Base-by-base conservation (phyloP, 2,113 vertebrate genomes). In the Nycticryphes semicollaris region DNA sequence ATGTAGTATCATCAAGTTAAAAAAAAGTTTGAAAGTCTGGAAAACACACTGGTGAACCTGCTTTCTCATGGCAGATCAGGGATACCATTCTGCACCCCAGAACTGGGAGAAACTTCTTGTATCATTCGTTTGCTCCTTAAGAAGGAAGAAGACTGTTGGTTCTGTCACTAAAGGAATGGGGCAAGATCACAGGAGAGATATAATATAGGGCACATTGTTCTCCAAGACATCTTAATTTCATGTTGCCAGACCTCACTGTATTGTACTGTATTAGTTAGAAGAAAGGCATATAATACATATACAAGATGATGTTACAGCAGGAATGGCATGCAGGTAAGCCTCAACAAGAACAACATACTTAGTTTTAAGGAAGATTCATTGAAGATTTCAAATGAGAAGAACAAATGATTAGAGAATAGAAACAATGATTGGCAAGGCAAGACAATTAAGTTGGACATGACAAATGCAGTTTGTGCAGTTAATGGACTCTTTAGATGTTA, bases 361-460 rank as follows among this genome's bases (percentile, higher is more conserved):
- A 33, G 7, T 33, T 75, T 54, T 18, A 90, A 27, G 12, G 83
- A 66, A 62, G 21, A 72, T 12, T 59, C 57, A 81, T 4, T 64
- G 48, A 37, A 79, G n/a, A n/a, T 20, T 28, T 6, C 39, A 76
- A 63, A 41, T 35, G 23, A 80, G 43, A 87, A 89, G 22, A 80
- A 4, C 7, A 77, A 56, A 53, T 28, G 6, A 47, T 25, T 39
- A 72, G 15, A 75, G 19, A 4, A 39, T 3, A 76, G 43, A 80
- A 68, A 25, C 3, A 28, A 28, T 12, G 24, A 59, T 7, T 76
- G 43, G 19, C 17, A 59, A 68, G 31, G 37, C 28, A 89, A 59
- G n/a, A 41, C 8, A 70, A 1, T 8, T 8, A 60, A 70, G 14
- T 0, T 54, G 43, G 39, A 50, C 28, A 25, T 3, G 8, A 70